Percentiles rank a stretch among this genome's conserved stretches.
phyloP scores from a whole-genome alignment of 2,113 vertebrate species.

The Puma concolor region DNA sequence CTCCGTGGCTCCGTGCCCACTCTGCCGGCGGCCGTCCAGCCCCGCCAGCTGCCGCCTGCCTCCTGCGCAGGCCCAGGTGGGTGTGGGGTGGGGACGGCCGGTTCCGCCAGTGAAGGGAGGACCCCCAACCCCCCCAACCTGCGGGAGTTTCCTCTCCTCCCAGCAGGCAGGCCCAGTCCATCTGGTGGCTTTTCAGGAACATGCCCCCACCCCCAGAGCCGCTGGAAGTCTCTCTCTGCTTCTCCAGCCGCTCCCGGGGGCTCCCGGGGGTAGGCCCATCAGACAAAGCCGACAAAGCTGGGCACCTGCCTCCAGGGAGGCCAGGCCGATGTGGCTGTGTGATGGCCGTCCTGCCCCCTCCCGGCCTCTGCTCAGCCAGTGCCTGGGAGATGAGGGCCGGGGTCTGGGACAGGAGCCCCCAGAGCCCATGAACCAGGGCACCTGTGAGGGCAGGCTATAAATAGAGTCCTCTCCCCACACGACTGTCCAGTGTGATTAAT shows the following conservation, averaged over 20 bases:
- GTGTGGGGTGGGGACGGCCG: not conserved
- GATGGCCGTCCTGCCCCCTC: not conserved
- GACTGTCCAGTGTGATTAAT: slow-evolving; percentile 53
- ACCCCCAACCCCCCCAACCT: not conserved
- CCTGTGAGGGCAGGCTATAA: slow-evolving; percentile 59
- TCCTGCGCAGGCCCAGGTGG: not conserved
- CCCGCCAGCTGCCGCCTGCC: not conserved
- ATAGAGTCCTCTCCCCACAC: not conserved
- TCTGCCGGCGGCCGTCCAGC: not conserved
- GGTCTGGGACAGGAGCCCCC: not conserved
- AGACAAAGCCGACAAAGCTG: not conserved
- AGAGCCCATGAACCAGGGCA: not conserved
- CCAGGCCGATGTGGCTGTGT: accelerated
- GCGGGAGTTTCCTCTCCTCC: not conserved
- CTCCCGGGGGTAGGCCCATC: not conserved
- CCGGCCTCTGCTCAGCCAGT: not conserved
- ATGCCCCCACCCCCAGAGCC: not conserved
- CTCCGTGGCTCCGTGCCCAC: accelerated
- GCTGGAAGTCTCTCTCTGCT: not conserved
- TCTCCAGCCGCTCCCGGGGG: not conserved
- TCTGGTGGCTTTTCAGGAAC: slow-evolving; percentile 64
- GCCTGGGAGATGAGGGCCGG: not conserved
- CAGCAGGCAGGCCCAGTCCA: not conserved
- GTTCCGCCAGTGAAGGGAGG: accelerated
- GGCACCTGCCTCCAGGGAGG: not conserved